phyloP scores from a whole-genome alignment of 2,113 vertebrate genomes.

The Tragelaphus scriptus region DNA sequence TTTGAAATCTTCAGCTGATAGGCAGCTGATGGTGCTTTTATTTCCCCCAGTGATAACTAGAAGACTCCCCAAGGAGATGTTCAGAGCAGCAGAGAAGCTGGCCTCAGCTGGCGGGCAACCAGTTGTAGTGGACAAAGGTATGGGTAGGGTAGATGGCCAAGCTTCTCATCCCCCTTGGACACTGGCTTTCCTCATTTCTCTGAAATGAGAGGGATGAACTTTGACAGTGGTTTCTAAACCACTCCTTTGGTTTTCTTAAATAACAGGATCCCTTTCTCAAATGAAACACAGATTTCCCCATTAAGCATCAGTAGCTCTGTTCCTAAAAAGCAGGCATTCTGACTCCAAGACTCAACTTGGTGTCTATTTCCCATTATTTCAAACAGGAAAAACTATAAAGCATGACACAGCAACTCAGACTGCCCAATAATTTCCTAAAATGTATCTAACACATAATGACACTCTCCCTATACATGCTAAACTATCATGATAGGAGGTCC shows the following conservation, averaged over 20 bases:
- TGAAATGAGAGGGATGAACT: neutral
- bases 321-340: neutral
- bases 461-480: neutral
- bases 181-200: neutral
- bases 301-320: neutral
- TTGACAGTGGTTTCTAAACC: neutral
- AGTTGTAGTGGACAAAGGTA: neutral
- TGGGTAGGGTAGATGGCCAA: fast-evolving
- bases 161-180: neutral
- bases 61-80: neutral
- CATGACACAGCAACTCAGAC: neutral
- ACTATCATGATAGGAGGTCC: fast-evolving
- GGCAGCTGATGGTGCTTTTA: neutral
- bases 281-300: neutral
- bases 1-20: neutral
- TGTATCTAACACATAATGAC: neutral
- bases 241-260: neutral
- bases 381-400: neutral
- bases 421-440: neutral
- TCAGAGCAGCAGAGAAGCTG: neutral
- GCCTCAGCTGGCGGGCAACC: neutral
- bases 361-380: neutral
- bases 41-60: neutral
- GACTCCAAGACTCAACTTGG: neutral
- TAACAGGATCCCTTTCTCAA: neutral